Conservation (phyloP, 2,113 vertebrate genomes). For the Anseranas semipalmata region DNA sequence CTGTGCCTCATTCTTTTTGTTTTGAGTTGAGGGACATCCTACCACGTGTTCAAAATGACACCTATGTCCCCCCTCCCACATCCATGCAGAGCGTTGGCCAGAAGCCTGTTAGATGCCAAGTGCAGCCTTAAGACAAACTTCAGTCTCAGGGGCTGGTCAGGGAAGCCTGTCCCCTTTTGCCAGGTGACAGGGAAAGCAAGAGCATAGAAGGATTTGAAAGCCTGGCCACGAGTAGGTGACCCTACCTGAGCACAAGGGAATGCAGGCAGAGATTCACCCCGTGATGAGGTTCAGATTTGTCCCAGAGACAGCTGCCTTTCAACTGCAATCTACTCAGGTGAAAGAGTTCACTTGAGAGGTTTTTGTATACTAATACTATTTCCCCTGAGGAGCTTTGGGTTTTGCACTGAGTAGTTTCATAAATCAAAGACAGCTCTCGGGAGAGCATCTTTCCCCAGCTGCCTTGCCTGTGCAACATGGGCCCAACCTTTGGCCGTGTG, state of each 20-base stretch:
- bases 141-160: neutral
- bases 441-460: neutral
- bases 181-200: neutral
- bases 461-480: rapidly evolving
- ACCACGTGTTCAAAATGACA: neutral
- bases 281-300: neutral
- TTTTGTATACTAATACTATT: neutral
- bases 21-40: neutral
- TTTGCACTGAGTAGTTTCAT: neutral
- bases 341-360: neutral
- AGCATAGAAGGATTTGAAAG: neutral
- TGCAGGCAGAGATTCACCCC: neutral
- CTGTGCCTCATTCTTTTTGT: neutral
- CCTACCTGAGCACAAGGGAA: neutral
- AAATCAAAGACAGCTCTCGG: neutral
- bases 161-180: neutral
- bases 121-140: neutral
- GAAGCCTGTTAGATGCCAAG: neutral
- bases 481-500: neutral
- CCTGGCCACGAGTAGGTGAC: neutral
- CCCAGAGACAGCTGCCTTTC: neutral
- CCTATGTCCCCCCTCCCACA: rapidly evolving
- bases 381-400: neutral
- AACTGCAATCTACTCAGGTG: neutral
- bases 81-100: neutral